These are phyloP conservation scores for Mystacides longicornis DNA, from an alignment of 2,888 invertebrate species.

Conservation along the genomic window DNA sequence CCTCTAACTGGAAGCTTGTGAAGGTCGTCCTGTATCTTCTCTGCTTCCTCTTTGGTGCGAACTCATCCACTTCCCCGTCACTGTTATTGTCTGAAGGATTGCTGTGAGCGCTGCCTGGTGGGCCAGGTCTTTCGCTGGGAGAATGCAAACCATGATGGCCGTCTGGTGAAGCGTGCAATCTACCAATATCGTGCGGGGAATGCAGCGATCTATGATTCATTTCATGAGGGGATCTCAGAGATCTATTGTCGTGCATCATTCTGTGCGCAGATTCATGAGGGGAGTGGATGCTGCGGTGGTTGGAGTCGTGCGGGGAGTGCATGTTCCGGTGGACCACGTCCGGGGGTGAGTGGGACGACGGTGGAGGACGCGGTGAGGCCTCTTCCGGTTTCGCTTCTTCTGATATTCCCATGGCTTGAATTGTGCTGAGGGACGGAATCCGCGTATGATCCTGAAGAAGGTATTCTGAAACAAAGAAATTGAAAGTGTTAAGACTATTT, in stretches of 20 bases:
- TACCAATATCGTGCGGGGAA: conserved; percentile 15
- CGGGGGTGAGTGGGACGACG: conserved; percentile 34
- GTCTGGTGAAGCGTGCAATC: conserved; percentile 20
- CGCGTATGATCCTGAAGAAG: conserved; percentile 34
- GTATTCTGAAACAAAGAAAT: conserved; percentile 35
- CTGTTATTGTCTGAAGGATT: conserved; percentile 56
- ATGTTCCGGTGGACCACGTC: conserved; percentile 11
- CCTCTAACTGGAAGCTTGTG: conserved; percentile 90
- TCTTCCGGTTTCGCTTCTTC: conserved; percentile 43
- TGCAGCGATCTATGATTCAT: conserved; percentile 13
- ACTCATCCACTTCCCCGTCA: conserved; percentile 63
- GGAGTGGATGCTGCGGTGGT: conserved; percentile 20
- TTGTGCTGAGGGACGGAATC: conserved; percentile 25
- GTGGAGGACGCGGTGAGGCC: conserved; percentile 31
- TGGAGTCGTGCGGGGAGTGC: conserved; percentile 6
- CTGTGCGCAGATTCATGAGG: conserved; percentile 12
- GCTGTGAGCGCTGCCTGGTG: conserved; percentile 38
- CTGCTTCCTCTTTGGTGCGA: conserved; percentile 83
- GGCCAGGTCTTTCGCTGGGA: conserved; percentile 31
- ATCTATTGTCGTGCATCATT: conserved; percentile 7
- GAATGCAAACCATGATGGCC: conserved; percentile 21
- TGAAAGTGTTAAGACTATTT: no score
- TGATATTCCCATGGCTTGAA: conserved; percentile 38
- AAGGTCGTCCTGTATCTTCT: conserved; percentile 89
- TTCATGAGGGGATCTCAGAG: conserved; percentile 12